These are phyloP conservation scores for Bombus consobrinus DNA, from an alignment of 1,140 invertebrate genomes.

Conservation along the genomic window DNA sequence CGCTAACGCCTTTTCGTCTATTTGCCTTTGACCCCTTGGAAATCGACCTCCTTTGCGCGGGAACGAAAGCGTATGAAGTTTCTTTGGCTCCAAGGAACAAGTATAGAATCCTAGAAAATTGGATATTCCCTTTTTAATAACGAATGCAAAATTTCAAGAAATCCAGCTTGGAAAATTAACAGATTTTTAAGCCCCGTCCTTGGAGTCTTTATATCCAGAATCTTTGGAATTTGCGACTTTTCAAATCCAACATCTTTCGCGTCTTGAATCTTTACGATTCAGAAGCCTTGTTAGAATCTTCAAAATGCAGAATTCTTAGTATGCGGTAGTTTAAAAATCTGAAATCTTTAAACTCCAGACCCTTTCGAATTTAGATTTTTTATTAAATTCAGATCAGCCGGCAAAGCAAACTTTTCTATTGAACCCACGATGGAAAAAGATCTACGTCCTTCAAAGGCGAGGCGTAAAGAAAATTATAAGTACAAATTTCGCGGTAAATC, in stretches of 20 bases:
- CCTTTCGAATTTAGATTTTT: too few species aligned
- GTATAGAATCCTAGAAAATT: neutral
- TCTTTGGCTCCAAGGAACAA: neutral
- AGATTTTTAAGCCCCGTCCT: too few species aligned
- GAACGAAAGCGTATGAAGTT: neutral
- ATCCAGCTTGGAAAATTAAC: too few species aligned
- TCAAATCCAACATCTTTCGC: fast-evolving
- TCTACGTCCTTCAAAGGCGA: neutral
- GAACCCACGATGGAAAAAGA: neutral
- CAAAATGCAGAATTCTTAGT: too few species aligned
- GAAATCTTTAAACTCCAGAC: neutral
- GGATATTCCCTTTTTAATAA: neutral
- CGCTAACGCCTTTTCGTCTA: slow-evolving; percentile 10
- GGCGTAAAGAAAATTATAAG: neutral
- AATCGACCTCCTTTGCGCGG: neutral
- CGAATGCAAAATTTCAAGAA: too few species aligned
- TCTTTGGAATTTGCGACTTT: neutral
- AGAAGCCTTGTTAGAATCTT: too few species aligned
- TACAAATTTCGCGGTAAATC: neutral
- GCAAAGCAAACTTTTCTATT: neutral
- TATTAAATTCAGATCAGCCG: neutral
- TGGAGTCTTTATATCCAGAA: too few species aligned
- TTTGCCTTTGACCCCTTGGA: slow-evolving; percentile 1
- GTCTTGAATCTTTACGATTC: neutral
- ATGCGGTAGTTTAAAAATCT: neutral